Evolutionary conservation across 2,797 vertebrate genomes (phyloP).

Genomic region (Simalia tracyae): DNA sequence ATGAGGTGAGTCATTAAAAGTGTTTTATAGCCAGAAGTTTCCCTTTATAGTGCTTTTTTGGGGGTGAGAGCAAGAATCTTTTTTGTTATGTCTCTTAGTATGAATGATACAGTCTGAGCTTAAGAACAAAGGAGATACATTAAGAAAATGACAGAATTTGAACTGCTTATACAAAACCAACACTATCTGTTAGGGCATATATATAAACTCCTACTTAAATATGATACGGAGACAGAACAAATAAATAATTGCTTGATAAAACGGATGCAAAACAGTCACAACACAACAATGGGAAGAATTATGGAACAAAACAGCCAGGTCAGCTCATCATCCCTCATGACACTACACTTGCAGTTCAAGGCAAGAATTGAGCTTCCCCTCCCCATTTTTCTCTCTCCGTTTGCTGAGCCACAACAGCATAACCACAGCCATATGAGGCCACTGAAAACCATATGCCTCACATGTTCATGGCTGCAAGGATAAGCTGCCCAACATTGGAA

Average conservation of each 20-base stretch:
- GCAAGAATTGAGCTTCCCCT: neutral
- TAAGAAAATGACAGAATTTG: neutral
- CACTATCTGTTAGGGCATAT: neutral
- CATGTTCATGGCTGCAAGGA: neutral
- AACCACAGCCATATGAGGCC: neutral
- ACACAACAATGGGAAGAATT: neutral
- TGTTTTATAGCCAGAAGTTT: neutral
- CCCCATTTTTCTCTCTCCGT: neutral
- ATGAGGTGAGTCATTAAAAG: neutral
- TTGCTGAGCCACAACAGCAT: neutral
- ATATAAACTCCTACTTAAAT: too few species aligned
- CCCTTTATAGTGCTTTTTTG: neutral
- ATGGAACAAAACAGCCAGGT: neutral
- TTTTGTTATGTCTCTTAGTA: neutral
- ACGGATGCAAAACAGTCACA: neutral
- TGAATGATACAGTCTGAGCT: neutral
- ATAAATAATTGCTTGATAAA: neutral
- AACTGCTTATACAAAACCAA: neutral
- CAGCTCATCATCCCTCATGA: neutral
- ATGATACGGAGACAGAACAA: too few species aligned
- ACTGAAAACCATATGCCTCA: neutral
- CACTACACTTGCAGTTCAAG: neutral
- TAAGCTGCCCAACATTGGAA: neutral
- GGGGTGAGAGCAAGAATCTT: neutral
- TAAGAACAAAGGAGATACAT: neutral